phyloP scores from a whole-genome alignment of 2,113 vertebrate species.

The Pterophyllum scalare region DNA sequence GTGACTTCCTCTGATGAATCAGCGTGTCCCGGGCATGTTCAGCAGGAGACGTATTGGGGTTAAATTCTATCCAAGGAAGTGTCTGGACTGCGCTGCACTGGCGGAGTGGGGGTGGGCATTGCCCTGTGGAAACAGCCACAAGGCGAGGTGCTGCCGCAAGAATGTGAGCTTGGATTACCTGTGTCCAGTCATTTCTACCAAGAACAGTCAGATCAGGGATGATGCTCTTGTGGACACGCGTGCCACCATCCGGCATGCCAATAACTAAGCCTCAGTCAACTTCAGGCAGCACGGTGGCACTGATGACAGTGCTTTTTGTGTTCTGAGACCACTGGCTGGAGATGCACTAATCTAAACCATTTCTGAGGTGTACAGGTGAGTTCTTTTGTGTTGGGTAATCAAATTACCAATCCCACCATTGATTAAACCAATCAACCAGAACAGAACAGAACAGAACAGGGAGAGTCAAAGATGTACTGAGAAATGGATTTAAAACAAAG shows the following conservation, averaged over 20 bases:
- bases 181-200: neutral
- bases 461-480: neutral
- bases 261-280: neutral
- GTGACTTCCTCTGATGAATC: neutral
- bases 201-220: neutral
- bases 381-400: neutral
- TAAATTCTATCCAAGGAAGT: neutral
- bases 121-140: neutral
- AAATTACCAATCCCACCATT: neutral
- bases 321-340: neutral
- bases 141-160: neutral
- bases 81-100: neutral
- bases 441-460: neutral
- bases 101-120: neutral
- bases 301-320: neutral
- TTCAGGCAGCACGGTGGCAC: neutral
- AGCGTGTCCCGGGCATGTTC: neutral
- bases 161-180: neutral
- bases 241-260: neutral
- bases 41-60: fast-evolving
- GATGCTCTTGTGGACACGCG: neutral
- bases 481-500: neutral
- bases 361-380: neutral
- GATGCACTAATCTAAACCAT: neutral
- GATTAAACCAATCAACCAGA: neutral